Conservation (phyloP, 1,140 invertebrate species). For the Drosophila pallidifrons region DNA sequence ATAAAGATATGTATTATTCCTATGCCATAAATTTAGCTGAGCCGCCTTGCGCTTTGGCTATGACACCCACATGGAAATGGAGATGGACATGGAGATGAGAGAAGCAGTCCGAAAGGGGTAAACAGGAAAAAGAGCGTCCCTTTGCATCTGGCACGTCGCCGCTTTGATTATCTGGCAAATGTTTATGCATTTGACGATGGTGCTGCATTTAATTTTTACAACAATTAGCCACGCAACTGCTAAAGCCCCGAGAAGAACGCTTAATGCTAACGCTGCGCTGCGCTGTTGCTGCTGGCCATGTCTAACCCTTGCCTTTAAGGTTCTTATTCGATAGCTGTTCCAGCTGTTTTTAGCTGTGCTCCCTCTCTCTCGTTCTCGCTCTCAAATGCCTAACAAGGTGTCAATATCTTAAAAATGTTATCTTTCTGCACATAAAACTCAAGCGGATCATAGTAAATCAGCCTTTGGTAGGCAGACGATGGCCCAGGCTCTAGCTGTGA, state of each 20-base stretch:
- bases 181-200: slow-evolving; percentile 70
- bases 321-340: slow-evolving; percentile 44
- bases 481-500: slow-evolving; percentile 28
- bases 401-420: slow-evolving; percentile 84
- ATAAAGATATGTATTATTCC: slow-evolving; percentile 84
- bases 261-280: slow-evolving; percentile 8
- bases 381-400: slow-evolving; percentile 82
- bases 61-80: slow-evolving; percentile 68
- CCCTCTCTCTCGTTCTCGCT: slow-evolving; percentile 30
- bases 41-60: slow-evolving; percentile 40
- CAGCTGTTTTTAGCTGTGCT: slow-evolving; percentile 12
- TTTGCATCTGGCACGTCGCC: slow-evolving; percentile 37
- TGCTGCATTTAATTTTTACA: slow-evolving; percentile 76
- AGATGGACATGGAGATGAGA: not conserved
- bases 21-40: slow-evolving; percentile 69
- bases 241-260: slow-evolving; percentile 10
- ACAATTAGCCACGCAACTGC: slow-evolving; percentile 75
- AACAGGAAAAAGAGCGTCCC: slow-evolving; percentile 6
- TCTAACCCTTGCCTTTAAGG: slow-evolving; percentile 28
- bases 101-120: not conserved
- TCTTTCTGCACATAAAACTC: slow-evolving; percentile 84
- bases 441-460: slow-evolving; percentile 83
- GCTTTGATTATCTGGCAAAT: slow-evolving; percentile 55
- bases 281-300: slow-evolving; percentile 22
- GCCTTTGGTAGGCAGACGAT: slow-evolving; percentile 75